Evolutionary conservation across 2,888 invertebrate genomes (phyloP).

Genomic region (Melipona beecheii): DNA sequence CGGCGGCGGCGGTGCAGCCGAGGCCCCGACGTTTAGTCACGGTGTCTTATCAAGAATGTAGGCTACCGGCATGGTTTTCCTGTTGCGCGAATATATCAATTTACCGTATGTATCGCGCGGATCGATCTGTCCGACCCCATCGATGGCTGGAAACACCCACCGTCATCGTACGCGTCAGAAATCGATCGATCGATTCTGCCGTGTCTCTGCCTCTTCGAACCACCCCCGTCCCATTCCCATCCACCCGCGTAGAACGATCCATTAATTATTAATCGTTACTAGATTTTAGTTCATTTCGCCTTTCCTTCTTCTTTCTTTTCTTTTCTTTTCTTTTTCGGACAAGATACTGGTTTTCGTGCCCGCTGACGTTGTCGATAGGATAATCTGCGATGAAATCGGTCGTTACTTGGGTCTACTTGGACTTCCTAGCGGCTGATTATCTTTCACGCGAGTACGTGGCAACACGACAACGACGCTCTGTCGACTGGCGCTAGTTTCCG

Average conservation of each 20-base stretch:
- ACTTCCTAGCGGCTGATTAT: slow-evolving; percentile 52
- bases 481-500: neutral
- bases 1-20: neutral
- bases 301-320: too few species aligned
- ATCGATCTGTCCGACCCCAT: slow-evolving; percentile 38
- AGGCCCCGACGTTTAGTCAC: slow-evolving; percentile 55
- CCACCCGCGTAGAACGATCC: neutral
- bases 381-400: slow-evolving; percentile 58
- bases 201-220: neutral
- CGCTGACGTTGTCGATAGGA: slow-evolving; percentile 33
- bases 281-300: neutral
- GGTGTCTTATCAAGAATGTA: slow-evolving; percentile 65
- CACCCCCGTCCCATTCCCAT: neutral
- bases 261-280: slow-evolving; percentile 58
- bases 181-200: slow-evolving; percentile 44
- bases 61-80: slow-evolving; percentile 62
- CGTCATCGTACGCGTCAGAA: slow-evolving; percentile 41
- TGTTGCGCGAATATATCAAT: slow-evolving; percentile 64
- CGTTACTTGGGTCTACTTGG: slow-evolving; percentile 38
- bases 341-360: slow-evolving; percentile 3
- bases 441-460: slow-evolving; percentile 28
- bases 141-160: slow-evolving; percentile 46
- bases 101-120: slow-evolving; percentile 56
- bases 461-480: slow-evolving; percentile 26
- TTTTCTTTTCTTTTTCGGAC: too few species aligned